Percentiles rank a stretch among this genome's conserved stretches.
Evolutionary conservation across 2,113 vertebrate genomes (phyloP).

Genomic region (Dasyornis broadbenti): DNA sequence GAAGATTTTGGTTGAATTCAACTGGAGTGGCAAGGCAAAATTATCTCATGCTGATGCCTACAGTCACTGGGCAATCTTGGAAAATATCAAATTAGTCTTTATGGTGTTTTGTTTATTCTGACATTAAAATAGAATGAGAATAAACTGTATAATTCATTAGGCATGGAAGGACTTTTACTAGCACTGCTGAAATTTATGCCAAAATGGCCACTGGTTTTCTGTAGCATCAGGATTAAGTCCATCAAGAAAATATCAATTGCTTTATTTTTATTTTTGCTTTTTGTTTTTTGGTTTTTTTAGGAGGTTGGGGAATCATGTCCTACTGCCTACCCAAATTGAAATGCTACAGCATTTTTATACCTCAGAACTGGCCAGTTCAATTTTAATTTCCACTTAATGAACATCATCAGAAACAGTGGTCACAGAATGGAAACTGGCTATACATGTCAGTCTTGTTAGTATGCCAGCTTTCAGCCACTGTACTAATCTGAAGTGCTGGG

Average conservation of each 20-base stretch:
- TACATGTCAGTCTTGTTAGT: neutral
- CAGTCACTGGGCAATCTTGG: neutral
- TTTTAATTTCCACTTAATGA: neutral
- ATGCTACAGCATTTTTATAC: neutral
- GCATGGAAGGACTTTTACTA: neutral
- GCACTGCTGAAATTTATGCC: neutral
- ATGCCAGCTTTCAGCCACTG: conserved; percentile 37
- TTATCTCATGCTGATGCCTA: neutral
- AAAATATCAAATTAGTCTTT: neutral
- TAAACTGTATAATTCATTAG: neutral
- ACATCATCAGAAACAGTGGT: neutral
- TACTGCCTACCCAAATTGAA: neutral
- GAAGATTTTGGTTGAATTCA: neutral
- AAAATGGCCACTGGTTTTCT: neutral
- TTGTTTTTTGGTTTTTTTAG: neutral
- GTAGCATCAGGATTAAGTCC: neutral
- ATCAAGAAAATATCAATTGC: neutral
- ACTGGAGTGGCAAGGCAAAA: neutral
- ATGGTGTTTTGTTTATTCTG: neutral
- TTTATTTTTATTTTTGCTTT: neutral
- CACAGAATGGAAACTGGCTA: neutral
- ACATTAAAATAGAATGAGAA: neutral
- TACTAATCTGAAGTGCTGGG: conserved; percentile 64
- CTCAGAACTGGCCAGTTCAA: neutral
- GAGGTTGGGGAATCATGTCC: neutral